Conservation (phyloP, 2,113 vertebrate species). For the Aegithalos caudatus region DNA sequence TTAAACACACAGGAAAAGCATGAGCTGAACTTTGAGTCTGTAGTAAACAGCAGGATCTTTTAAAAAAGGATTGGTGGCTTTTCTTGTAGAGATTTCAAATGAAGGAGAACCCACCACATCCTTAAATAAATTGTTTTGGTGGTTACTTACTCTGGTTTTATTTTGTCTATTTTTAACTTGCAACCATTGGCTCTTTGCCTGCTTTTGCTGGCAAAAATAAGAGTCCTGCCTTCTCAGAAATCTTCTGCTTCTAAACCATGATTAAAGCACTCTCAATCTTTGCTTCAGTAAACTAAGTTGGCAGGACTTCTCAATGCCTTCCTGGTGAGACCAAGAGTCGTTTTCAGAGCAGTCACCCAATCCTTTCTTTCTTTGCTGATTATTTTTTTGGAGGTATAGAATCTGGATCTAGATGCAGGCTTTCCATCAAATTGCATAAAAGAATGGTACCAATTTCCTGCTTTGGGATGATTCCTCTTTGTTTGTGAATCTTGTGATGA, state of each 20-base stretch:
- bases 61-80: constrained; percentile 44
- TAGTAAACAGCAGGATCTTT: constrained; percentile 51
- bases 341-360: not conserved
- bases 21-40: not conserved
- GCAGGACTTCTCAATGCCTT: not conserved
- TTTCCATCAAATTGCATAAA: not conserved
- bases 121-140: constrained; percentile 62
- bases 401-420: not conserved
- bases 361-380: not conserved
- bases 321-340: not conserved
- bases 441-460: not conserved
- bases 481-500: not conserved
- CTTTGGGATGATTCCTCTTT: not conserved
- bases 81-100: constrained; percentile 50
- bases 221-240: constrained; percentile 5
- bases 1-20: not conserved
- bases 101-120: constrained; percentile 62
- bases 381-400: not conserved
- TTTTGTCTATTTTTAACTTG: constrained; percentile 62
- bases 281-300: not conserved
- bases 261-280: constrained; percentile 8
- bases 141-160: constrained; percentile 57
- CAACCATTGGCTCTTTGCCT: constrained; percentile 7
- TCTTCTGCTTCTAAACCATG: not conserved
- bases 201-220: constrained; percentile 9